Percentiles rank a stretch among this genome's conserved stretches.
Evolutionary conservation across 2,888 invertebrate genomes (phyloP).

Genomic region (Ophonus ardosiacus): DNA sequence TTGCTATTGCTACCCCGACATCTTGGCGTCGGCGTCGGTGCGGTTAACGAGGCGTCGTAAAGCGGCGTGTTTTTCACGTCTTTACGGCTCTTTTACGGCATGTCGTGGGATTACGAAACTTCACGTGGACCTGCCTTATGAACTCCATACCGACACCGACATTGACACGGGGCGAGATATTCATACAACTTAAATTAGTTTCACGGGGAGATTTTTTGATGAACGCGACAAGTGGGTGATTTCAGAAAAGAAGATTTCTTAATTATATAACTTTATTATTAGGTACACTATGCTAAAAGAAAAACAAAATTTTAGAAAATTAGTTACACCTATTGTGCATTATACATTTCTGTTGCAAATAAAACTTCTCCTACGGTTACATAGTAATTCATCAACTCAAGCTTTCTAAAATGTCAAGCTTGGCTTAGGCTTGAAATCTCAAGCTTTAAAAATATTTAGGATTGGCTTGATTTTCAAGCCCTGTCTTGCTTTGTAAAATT

Average conservation of each 20-base stretch:
- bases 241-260: neutral
- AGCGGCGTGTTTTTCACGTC: slow-evolving; percentile 52
- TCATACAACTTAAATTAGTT: slow-evolving; percentile 61
- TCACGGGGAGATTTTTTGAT: neutral
- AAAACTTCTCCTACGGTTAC: too few relatives aligned
- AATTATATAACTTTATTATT: neutral
- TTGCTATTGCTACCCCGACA: neutral
- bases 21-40: slow-evolving; percentile 17
- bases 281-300: neutral
- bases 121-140: slow-evolving; percentile 28
- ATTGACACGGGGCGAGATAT: neutral
- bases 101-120: slow-evolving; percentile 55
- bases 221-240: slow-evolving; percentile 6
- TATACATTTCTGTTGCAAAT: too few relatives aligned
- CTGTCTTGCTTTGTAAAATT: too few relatives aligned
- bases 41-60: slow-evolving; percentile 53
- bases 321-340: too few relatives aligned
- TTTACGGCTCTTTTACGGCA: slow-evolving; percentile 57
- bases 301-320: too few relatives aligned
- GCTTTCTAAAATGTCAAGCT: too few relatives aligned
- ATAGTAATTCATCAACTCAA: too few relatives aligned
- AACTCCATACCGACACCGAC: neutral
- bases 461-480: too few relatives aligned
- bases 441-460: too few relatives aligned
- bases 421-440: too few relatives aligned